A percentile compares a stretch with the other conserved stretches of the same genome.
phyloP scores from a whole-genome alignment of 2,113 vertebrate species.

The Pteronura brasiliensis region DNA sequence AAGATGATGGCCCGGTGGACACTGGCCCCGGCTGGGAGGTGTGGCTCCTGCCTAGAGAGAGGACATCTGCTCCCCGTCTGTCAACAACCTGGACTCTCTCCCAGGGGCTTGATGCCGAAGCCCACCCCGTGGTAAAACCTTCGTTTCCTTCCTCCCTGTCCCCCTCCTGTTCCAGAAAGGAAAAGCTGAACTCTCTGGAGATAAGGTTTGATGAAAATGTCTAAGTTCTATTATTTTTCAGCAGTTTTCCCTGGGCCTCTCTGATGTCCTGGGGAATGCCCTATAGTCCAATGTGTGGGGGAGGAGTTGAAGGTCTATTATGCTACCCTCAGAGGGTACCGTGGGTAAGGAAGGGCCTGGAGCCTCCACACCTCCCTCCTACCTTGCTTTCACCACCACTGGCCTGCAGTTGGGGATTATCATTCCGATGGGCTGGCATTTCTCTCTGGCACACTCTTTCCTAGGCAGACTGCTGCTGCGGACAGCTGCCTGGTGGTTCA shows the following conservation, averaged over 20 bases:
- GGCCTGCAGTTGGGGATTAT: no score
- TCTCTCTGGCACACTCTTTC: background rate
- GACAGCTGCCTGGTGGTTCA: background rate
- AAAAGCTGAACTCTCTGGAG: background rate
- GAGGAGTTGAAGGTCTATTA: background rate
- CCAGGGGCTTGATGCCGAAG: background rate
- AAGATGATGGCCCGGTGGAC: background rate
- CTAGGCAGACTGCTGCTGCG: background rate
- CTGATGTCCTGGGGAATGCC: background rate
- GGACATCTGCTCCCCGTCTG: background rate
- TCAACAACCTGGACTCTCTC: background rate
- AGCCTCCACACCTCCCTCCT: fast-evolving
- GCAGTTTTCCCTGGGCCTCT: background rate
- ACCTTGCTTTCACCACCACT: background rate
- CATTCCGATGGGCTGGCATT: background rate
- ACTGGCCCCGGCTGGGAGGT: background rate
- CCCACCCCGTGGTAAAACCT: background rate
- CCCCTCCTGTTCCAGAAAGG: background rate
- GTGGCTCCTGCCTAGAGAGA: background rate
- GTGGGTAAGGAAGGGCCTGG: no score
- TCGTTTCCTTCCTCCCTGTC: background rate
- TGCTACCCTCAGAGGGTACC: background rate
- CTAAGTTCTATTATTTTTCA: background rate
- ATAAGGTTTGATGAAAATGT: background rate
- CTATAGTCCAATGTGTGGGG: no score